Conservation (phyloP, 2,113 vertebrate genomes). For the Capra hircus region DNA sequence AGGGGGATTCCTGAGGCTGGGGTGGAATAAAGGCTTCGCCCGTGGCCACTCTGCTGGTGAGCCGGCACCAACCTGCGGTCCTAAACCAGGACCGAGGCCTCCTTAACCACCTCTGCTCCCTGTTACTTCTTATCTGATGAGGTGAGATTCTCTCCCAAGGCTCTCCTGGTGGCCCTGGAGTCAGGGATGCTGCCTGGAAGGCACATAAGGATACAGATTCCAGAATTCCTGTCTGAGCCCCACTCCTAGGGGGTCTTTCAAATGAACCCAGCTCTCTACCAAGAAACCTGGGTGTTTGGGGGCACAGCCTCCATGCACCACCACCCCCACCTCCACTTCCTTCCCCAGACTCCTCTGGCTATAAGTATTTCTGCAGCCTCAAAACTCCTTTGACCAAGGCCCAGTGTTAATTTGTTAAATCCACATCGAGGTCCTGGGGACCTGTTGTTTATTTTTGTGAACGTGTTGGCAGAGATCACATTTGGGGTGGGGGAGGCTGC, state of each 20-base stretch:
- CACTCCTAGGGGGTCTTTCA: background rate
- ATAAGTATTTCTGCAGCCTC: conserved; percentile 57
- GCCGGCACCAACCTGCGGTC: rapidly evolving
- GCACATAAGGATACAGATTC: background rate
- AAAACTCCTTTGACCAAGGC: conserved; percentile 71
- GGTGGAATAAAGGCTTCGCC: background rate
- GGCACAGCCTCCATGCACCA: background rate
- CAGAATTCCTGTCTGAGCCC: conserved; percentile 13
- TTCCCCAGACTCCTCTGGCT: conserved; percentile 66
- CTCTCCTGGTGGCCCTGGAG: background rate
- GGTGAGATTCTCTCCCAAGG: too few species aligned
- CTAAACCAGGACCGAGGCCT: rapidly evolving
- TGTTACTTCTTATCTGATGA: rapidly evolving
- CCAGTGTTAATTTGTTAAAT: conserved; percentile 86
- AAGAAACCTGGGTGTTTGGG: conserved; percentile 36
- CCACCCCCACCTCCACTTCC: conserved; percentile 51
- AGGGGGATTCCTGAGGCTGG: background rate
- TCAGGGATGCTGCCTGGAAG: background rate
- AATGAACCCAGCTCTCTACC: conserved; percentile 69
- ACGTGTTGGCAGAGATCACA: conserved; percentile 73
- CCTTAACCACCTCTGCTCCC: rapidly evolving
- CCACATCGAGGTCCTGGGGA: conserved; percentile 79
- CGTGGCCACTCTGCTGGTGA: rapidly evolving
- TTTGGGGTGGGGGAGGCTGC: conserved; percentile 46
- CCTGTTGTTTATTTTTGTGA: conserved; percentile 83